Evolutionary conservation across 2,113 vertebrate genomes (phyloP), one percentile per base, ranked within the genome.

Genomic region (Cyanoramphus novaezelandiae): DNA sequence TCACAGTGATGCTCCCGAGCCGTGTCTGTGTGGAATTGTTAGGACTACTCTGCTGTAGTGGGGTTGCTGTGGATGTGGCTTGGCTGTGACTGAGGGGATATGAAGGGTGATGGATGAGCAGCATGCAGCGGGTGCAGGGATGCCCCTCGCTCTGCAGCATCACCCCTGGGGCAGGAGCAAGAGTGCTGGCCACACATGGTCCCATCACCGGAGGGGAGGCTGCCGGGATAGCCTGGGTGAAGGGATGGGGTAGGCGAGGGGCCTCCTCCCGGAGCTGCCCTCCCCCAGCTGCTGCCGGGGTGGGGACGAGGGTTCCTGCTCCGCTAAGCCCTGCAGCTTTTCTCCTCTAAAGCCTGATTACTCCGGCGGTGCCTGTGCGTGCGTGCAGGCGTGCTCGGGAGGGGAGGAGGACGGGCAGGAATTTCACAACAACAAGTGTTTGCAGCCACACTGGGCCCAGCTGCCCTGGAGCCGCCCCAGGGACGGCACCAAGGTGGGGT

Each of bases 271-370:
- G 0, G 35, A 14, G 3, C 75, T 72, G 65, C 91, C 90, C 93
- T 95, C 95, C 95, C 95, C 96, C 94, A 95, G 2, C 91, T 91
- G 72, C 81, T 15, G 29, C 86, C 0, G 9, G 86, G 85, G 76
- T 96, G 95, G 95, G 95, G 92, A 95, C 13, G 13, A 57, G 93
- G 92, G 95, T 90, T 96, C 92, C 92, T 89, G 95, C 95, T 95
- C 95, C 12, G 10, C 92, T 97, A 97, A 97, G 96, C 96, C 88
- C 92, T 95, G 88, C 80, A 96, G 96, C 96, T 97, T 97, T 97
- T 96, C 95, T 97, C 93, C 93, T 91, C 96, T 96, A 95, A 97
- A 97, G 96, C 95, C 95, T 96, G 96, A 97, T 97, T 97, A 97
- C 93, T 96, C 80, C 7, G 88, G 93, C 39, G 29, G 93, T 96